Base-by-base conservation (phyloP, 2,113 vertebrate genomes). In the Regulus satrapa region DNA sequence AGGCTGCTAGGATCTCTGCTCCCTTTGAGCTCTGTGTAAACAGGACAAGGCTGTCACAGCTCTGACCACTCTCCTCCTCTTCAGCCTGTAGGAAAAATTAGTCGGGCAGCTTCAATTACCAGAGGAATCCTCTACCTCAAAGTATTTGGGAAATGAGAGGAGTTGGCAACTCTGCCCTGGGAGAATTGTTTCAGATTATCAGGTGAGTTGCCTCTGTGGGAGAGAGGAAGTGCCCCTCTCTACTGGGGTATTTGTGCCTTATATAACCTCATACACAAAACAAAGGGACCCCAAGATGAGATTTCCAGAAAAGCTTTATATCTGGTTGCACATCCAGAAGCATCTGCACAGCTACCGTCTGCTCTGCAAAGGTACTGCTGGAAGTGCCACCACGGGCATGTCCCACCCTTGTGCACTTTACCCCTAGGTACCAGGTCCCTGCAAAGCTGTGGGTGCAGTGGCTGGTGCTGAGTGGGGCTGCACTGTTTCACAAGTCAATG, bases 141-240 rank as follows among this genome's bases (percentile, higher is more conserved):
- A 93, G 81, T 94, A 52, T 68, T 97, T 21, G 92, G 96, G 79
- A 97, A 97, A 88, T 90, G 97, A 79, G 59, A 96, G 69, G 96
- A 98, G 78, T 89, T 83, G 56, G 94, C 89, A 85, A 84, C 89
- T 86, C 78, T 97, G 45, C 91, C 87, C 36, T 34, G 0, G 1
- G 66, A 96, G 80, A 59, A 45, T 85, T 93, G 48, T 56, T 73
- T 49, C 91, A 92, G 90, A 92, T 98, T 75, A 95, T 96, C 81
- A 95, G 93, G 95, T 96, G 92, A 97, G 92, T 41, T 89, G 23
- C 58, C 29, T 40, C 18, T 61, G 21, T 9, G 12, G 46, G 48
- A 28, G 1, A 54, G 16, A 55, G 19, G 46, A 38, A 51, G 23
- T 28, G 46, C 31, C 18, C 43, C 16, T 1, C 20, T 68, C 62